Conservation (phyloP, 2,797 vertebrate species). For the Cryptoprocta ferox region DNA sequence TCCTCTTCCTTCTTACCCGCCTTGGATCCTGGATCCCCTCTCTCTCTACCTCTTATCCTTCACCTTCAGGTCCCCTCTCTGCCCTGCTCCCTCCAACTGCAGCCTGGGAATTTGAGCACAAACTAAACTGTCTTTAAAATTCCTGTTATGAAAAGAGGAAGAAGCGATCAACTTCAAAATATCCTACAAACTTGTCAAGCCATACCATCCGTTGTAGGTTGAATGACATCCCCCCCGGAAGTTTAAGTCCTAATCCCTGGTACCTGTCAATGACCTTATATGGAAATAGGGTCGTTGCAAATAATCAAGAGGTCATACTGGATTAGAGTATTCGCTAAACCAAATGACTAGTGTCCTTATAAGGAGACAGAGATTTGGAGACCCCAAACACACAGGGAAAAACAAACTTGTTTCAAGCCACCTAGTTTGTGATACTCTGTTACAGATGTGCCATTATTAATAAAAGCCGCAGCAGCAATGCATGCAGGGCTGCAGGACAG, state of each 20-base stretch:
- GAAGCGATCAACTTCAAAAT: neutral
- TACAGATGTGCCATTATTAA: neutral
- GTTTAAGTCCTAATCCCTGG: neutral
- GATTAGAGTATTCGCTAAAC: neutral
- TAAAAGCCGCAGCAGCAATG: neutral
- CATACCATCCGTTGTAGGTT: neutral
- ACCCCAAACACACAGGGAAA: neutral
- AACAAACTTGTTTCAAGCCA: neutral
- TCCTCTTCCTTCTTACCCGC: neutral
- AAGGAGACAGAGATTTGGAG: neutral
- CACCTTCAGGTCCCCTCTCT: neutral
- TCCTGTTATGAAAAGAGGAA: neutral
- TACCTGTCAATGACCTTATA: neutral
- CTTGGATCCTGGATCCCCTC: neutral
- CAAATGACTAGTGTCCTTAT: neutral
- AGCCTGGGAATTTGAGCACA: neutral
- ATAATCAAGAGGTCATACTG: neutral
- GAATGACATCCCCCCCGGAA: neutral
- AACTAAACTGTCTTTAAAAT: neutral
- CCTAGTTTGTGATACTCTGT: neutral
- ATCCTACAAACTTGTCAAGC: neutral
- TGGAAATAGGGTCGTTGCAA: neutral
- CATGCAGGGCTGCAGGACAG: neutral
- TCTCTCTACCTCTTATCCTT: neutral
- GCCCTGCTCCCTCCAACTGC: neutral